Evolutionary conservation across 2,888 invertebrate genomes (phyloP).

Genomic region (Eulithis testata): DNA sequence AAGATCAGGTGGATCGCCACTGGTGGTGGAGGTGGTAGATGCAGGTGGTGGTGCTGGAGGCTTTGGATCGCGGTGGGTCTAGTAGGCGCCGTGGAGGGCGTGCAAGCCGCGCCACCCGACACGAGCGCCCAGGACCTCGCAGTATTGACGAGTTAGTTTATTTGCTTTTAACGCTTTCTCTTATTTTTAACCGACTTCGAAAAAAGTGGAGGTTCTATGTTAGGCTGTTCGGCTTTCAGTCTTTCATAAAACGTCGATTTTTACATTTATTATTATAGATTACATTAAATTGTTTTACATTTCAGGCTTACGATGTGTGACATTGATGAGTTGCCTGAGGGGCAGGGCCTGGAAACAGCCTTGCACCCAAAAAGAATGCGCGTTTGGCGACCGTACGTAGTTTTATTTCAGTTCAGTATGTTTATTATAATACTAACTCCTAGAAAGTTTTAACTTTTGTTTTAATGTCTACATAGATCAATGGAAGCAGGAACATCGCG

Average conservation of each 20-base stretch:
- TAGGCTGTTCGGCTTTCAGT: constrained; percentile 11
- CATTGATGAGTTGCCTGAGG: constrained; percentile 15
- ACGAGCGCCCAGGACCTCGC: constrained; percentile 21
- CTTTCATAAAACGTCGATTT: constrained; percentile 11
- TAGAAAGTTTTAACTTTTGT: constrained; percentile 22
- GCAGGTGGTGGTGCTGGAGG: constrained; percentile 10
- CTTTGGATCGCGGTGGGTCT: constrained; percentile 18
- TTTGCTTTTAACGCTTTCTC: constrained; percentile 20
- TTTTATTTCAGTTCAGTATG: constrained; percentile 15
- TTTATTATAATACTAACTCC: constrained; percentile 17
- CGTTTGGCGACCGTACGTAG: constrained; percentile 16
- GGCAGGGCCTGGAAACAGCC: constrained; percentile 13
- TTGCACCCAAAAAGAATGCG: constrained; percentile 20
- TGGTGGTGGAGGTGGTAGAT: constrained; percentile 12
- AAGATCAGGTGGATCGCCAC: constrained; percentile 14
- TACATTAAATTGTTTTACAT: constrained; percentile 15
- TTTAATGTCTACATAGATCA: constrained; percentile 21
- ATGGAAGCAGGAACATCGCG: constrained; percentile 15
- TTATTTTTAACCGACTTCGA: constrained; percentile 20
- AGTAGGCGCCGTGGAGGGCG: constrained; percentile 17
- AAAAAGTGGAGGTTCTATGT: constrained; percentile 16
- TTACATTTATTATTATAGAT: constrained; percentile 20
- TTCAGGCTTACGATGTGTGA: constrained; percentile 5
- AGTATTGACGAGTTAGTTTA: constrained; percentile 19
- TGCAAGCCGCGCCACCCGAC: constrained; percentile 16